A percentile compares a stretch with the other conserved stretches of the same genome.
Conservation (phyloP, 2,888 invertebrate species). For the Harpalus rubripes region DNA sequence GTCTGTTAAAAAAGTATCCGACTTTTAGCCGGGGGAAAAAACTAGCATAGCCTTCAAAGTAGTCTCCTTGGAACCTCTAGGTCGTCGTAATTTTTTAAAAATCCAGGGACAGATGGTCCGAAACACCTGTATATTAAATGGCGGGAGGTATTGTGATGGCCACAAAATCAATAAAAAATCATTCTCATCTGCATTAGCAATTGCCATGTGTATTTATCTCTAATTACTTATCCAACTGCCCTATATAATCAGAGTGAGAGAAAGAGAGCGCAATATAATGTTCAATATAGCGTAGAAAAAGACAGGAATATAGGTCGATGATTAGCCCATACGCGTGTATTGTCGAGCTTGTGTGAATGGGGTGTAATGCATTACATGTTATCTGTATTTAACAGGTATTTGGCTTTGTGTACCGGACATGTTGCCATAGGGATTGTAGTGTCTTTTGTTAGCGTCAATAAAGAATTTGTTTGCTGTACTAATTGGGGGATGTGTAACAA, state of each 20-base stretch:
- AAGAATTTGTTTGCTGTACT: too few relatives aligned
- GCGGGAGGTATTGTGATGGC: too few relatives aligned
- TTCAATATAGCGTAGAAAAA: constrained; percentile 1
- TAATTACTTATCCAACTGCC: constrained; percentile 28
- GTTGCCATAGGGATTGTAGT: not conserved
- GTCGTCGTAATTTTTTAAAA: too few relatives aligned
- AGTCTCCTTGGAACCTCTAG: too few relatives aligned
- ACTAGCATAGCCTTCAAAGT: too few relatives aligned
- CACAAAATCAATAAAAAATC: too few relatives aligned
- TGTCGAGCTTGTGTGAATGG: constrained; percentile 9
- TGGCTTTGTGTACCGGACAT: not conserved
- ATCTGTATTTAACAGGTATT: constrained; percentile 35
- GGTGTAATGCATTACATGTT: constrained; percentile 21
- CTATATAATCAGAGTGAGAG: constrained; percentile 17
- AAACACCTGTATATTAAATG: too few relatives aligned
- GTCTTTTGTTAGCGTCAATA: not conserved
- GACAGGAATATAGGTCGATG: not conserved
- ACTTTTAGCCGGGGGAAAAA: too few relatives aligned
- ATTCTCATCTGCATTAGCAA: not conserved
- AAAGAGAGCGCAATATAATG: not conserved
- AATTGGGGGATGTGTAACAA: too few relatives aligned
- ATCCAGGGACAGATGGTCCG: too few relatives aligned
- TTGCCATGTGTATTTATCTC: constrained; percentile 11
- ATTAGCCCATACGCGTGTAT: not conserved
- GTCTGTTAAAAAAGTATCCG: too few relatives aligned